Evolutionary conservation across 30 jellyfish, hydroid and myxozoan species (phyloP).

Genomic region (Aurelia sp.): DNA sequence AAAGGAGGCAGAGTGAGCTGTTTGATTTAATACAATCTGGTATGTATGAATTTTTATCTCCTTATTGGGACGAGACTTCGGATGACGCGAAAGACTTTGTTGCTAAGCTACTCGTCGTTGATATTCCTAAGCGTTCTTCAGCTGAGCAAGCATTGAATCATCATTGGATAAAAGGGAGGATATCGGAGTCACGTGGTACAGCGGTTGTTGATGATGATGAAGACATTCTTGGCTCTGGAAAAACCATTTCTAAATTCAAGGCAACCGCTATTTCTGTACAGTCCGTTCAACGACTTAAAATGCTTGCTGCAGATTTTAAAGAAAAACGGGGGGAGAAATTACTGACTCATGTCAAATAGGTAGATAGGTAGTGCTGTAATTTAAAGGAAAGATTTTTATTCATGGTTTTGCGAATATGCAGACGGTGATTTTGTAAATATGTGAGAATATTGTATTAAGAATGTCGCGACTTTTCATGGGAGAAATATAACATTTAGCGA

Average conservation of each 20-base stretch:
- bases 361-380: no score
- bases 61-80: constrained; percentile 95
- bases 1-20: constrained; percentile 92
- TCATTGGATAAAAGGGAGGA: constrained; percentile 79
- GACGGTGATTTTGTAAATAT: no score
- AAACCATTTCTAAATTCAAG: constrained; percentile 54
- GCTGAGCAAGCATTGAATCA: constrained; percentile 89
- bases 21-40: constrained; percentile 92
- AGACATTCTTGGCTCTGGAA: not conserved
- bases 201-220: constrained; percentile 44
- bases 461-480: no score
- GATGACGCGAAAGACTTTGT: constrained; percentile 88
- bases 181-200: constrained; percentile 64
- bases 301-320: constrained; percentile 72
- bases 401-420: not conserved
- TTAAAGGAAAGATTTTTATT: not conserved
- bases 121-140: constrained; percentile 58
- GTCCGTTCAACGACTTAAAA: constrained; percentile 80
- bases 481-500: no score
- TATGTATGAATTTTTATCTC: constrained; percentile 81
- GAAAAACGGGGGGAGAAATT: constrained; percentile 74
- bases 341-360: constrained; percentile 71
- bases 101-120: constrained; percentile 81
- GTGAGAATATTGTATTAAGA: no score
- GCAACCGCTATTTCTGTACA: constrained; percentile 80